Evolutionary conservation across 2,113 vertebrate genomes (phyloP).

Genomic region (Coracopsis vasa): DNA sequence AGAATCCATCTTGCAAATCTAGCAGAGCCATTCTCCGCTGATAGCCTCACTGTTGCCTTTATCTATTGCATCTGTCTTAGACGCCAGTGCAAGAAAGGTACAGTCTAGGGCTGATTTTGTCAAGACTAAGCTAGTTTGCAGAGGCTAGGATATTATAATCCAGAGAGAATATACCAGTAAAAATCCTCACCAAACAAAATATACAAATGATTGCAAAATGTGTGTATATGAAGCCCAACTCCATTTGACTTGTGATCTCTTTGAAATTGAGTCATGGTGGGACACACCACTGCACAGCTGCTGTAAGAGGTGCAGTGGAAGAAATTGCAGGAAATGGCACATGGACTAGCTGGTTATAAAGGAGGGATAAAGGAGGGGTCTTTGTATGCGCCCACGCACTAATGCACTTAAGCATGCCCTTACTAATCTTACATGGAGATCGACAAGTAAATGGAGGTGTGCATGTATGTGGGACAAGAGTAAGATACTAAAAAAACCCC

Average conservation of each 20-base stretch:
- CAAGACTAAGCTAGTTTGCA: neutral
- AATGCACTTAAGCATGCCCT: neutral
- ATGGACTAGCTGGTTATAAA: neutral
- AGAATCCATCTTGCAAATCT: neutral
- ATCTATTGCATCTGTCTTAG: fast-evolving
- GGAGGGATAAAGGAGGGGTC: neutral
- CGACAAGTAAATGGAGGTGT: neutral
- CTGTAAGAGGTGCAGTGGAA: neutral
- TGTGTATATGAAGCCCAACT: neutral
- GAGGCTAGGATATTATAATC: neutral
- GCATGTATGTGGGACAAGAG: neutral
- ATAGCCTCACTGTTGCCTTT: neutral
- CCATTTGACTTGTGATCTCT: neutral
- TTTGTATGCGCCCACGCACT: neutral
- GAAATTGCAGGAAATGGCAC: neutral
- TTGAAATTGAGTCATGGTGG: neutral
- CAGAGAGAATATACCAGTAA: neutral
- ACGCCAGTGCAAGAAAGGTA: neutral
- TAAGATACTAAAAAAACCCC: neutral
- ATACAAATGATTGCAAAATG: neutral
- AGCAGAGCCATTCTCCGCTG: neutral
- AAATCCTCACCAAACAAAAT: neutral
- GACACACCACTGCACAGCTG: neutral
- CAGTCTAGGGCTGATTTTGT: neutral
- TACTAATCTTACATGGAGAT: neutral